Percentiles rank a stretch among this genome's conserved stretches.
phyloP scores from a whole-genome alignment of 2,797 vertebrate genomes.

The Hydrocynus forskahlii region DNA sequence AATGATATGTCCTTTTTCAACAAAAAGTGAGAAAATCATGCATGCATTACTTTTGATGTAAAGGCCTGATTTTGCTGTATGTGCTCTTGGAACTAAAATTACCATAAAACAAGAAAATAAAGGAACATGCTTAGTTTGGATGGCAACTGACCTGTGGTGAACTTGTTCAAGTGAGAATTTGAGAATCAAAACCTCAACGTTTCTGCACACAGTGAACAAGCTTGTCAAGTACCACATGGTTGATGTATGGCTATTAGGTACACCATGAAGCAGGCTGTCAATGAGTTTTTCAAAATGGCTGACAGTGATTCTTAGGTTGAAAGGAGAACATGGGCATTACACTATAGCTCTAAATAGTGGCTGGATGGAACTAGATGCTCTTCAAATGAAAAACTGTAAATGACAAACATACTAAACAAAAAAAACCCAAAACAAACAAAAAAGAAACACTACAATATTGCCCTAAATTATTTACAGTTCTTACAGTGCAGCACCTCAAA shows the following conservation, averaged over 20 bases:
- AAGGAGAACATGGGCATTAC: conserved; percentile 26
- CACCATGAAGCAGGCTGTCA: conserved; percentile 19
- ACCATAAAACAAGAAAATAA: background rate
- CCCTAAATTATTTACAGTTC: conserved; percentile 56
- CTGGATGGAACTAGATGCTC: conserved; percentile 28
- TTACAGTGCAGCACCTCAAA: conserved; percentile 67
- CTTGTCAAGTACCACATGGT: conserved; percentile 19
- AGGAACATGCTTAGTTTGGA: background rate
- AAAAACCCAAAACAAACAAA: conserved; percentile 35
- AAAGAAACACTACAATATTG: conserved; percentile 19
- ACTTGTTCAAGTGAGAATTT: background rate
- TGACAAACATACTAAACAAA: conserved; percentile 38
- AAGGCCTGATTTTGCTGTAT: conserved; percentile 13
- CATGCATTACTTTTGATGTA: background rate
- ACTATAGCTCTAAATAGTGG: conserved; percentile 28
- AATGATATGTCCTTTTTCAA: conserved; percentile 5
- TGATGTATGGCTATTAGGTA: background rate
- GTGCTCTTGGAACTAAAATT: conserved; percentile 22
- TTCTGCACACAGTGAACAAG: conserved; percentile 31
- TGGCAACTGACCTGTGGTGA: conserved; percentile 1
- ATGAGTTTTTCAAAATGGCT: conserved; percentile 3
- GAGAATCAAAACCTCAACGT: background rate
- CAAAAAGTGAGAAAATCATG: background rate
- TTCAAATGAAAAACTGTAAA: conserved; percentile 2
- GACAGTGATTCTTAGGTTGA: conserved; percentile 8